A percentile compares a stretch with the other conserved stretches of the same genome.
These are phyloP conservation scores for Eupithecia inturbata DNA, from an alignment of 2,888 invertebrate species.

Conservation along the genomic window DNA sequence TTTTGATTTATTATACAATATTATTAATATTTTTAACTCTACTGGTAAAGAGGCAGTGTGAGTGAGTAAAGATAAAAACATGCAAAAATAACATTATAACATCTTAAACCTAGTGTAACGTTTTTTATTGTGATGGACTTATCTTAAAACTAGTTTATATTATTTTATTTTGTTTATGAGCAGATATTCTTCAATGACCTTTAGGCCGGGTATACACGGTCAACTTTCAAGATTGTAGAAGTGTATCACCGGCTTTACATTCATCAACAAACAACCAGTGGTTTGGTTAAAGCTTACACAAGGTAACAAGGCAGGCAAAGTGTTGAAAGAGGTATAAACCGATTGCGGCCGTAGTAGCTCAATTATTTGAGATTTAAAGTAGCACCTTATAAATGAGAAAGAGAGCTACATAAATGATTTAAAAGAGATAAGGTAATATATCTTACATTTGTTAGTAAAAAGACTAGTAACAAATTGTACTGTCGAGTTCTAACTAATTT, in stretches of 20 bases:
- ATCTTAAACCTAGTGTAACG: conserved; percentile 26
- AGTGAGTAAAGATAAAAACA: conserved; percentile 34
- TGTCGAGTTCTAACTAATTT: conserved; percentile 7
- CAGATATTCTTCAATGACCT: conserved; percentile 3
- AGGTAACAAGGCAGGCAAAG: not conserved
- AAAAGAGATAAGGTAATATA: conserved; percentile 9
- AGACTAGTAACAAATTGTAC: conserved; percentile 13
- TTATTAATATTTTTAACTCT: conserved; percentile 15
- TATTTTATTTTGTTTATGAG: conserved; percentile 23
- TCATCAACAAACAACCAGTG: not conserved
- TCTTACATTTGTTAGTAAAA: not conserved
- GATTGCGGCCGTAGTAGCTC: not conserved
- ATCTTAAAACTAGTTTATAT: conserved; percentile 33
- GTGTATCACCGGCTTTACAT: not conserved
- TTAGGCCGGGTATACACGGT: not conserved
- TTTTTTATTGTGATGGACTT: conserved; percentile 39
- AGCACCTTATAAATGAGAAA: conserved; percentile 10
- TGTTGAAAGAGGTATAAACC: not conserved
- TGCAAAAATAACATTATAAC: conserved; percentile 33
- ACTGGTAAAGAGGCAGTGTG: conserved; percentile 23
- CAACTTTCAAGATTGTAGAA: not conserved
- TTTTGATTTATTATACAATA: conserved; percentile 1
- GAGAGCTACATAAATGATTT: conserved; percentile 5
- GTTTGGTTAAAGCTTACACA: not conserved
- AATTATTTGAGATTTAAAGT: conserved; percentile 13